Evolutionary conservation across 2,888 invertebrate genomes (phyloP), one percentile per base, ranked within the genome.

Genomic region (Megaustenia siamemsis): DNA sequence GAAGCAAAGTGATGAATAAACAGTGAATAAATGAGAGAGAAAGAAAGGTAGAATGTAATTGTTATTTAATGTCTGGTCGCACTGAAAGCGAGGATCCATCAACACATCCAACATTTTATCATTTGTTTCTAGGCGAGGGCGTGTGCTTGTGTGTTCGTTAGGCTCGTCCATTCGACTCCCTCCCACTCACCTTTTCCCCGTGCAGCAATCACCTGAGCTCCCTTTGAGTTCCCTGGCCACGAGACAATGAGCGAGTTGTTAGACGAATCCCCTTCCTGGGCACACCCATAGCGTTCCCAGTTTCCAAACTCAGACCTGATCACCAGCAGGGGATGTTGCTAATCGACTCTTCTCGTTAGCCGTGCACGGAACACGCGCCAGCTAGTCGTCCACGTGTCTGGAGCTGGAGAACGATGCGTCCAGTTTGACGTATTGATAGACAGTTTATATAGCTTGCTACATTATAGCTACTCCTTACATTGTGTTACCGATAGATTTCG

Each of bases 1-100:
- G 28, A 28, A 28, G 45, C 28, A 32, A 6, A 12, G 15, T 35
- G 3, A 32, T 4, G 35, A 32, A 66, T 21, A 66, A 66, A 66
- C 15, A 12, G 12, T 35, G 15, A 66, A 35, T 3, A 3, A 66
- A 35, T 35, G 15, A 35, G 1, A 32, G 38, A 21, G 35, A 38
- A 18, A 12, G 8, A 66, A 18, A 32, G 18, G 15, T 85, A 79
- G 82, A 80, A 81, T 78, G 82, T 35, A 85, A 86, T 69, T 56
- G 40, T 69, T 35, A 40, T 43, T 82, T 56, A 63, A 32, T 35
- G 6, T 35, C 21, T 49, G 28, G 63, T 12, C 35, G 38, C 60
- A 73, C 28, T 82, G 40, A 82, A 56, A 85, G 76, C 49, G 38
- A 40, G 35, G 12, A 24, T 71, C 38, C 38, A 60, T 35, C 49